Percentiles rank a stretch among this genome's conserved stretches.
These are phyloP conservation scores for Eilema caniola DNA, from an alignment of 2,888 invertebrate species.

Conservation along the genomic window DNA sequence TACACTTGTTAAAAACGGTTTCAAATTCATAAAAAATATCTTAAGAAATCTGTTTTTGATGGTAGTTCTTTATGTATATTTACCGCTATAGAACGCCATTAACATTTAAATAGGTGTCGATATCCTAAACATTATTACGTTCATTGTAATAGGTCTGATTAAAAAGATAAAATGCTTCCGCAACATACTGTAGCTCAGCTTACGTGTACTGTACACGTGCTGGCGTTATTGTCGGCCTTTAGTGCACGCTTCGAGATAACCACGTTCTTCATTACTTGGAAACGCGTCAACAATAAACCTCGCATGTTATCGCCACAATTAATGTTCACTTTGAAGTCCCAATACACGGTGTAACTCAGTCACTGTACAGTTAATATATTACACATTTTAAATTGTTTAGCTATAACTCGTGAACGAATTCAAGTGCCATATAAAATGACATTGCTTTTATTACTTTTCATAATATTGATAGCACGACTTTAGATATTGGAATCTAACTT, in stretches of 20 bases:
- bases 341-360: constrained; percentile 32
- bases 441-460: constrained; percentile 17
- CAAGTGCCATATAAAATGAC: constrained; percentile 14
- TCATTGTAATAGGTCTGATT: constrained; percentile 31
- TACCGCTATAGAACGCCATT: constrained; percentile 68
- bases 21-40: constrained; percentile 65
- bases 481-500: background rate
- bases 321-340: constrained; percentile 44
- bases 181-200: constrained; percentile 50
- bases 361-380: constrained; percentile 39
- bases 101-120: constrained; percentile 31
- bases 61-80: constrained; percentile 29
- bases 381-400: constrained; percentile 37
- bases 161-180: constrained; percentile 52
- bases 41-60: constrained; percentile 48
- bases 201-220: constrained; percentile 56
- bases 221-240: constrained; percentile 37
- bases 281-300: constrained; percentile 61
- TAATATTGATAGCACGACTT: constrained; percentile 9
- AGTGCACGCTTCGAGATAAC: constrained; percentile 62
- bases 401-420: constrained; percentile 12
- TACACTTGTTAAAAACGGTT: constrained; percentile 74
- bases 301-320: constrained; percentile 57
- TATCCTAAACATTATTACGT: constrained; percentile 30
- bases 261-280: constrained; percentile 62